Conservation (phyloP, 1,140 invertebrate genomes). For the Plodia interpunctella region DNA sequence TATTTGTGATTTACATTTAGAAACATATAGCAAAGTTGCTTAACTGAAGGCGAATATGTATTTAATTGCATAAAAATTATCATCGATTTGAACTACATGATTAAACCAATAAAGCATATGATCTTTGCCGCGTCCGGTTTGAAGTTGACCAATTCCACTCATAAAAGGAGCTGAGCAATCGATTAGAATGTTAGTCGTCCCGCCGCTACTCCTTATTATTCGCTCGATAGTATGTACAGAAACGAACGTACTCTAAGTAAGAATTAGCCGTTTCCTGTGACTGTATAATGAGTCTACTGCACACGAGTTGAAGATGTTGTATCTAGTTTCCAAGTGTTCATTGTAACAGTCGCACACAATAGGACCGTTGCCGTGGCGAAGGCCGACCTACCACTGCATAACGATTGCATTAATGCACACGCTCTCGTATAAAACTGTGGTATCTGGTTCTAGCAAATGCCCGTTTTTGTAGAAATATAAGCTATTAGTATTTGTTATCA, state of each 20-base stretch:
- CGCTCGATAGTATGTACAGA: neutral
- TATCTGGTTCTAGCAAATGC: neutral
- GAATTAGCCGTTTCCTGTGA: constrained; percentile 27
- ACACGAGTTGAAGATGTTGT: constrained; percentile 48
- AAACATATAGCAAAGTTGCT: too few species aligned
- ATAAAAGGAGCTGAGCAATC: constrained; percentile 26
- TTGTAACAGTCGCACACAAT: constrained; percentile 61
- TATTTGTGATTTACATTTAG: neutral
- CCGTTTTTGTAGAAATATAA: neutral
- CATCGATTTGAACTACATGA: too few species aligned
- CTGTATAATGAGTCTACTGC: constrained; percentile 45
- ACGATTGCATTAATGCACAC: constrained; percentile 54
- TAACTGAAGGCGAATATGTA: too few species aligned
- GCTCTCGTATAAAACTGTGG: constrained; percentile 25
- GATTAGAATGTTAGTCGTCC: constrained; percentile 12
- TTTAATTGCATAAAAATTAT: too few species aligned
- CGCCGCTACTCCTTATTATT: neutral
- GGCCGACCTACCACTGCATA: constrained; percentile 63
- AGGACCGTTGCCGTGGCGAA: constrained; percentile 68
- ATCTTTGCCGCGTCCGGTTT: constrained; percentile 21
- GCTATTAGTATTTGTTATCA: too few species aligned
- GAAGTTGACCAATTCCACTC: constrained; percentile 24
- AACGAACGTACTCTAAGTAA: neutral
- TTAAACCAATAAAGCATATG: constrained; percentile 19
- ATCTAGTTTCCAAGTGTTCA: constrained; percentile 70